A percentile compares a stretch with the other conserved stretches of the same genome.
Evolutionary conservation across 2,888 invertebrate species (phyloP).

Genomic region (Apodemia duryi): DNA sequence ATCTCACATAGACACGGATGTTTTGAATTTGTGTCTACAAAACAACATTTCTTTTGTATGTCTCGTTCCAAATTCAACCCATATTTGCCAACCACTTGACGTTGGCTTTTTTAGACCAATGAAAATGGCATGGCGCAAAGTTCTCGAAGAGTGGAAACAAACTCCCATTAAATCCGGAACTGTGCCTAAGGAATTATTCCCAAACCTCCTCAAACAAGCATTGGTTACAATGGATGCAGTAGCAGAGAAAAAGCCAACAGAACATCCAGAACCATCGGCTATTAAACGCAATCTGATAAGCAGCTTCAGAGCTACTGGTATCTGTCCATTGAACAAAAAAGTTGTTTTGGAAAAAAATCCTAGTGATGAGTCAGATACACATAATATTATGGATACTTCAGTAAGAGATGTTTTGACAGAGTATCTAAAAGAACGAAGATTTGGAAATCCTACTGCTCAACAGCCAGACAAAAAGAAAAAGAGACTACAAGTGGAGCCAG

Average conservation of each 20-base stretch:
- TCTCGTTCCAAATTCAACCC: conserved; percentile 28
- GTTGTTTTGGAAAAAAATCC: background rate
- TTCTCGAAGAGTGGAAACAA: conserved; percentile 10
- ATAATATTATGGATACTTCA: conserved; percentile 1
- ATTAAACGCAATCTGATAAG: conserved; percentile 1
- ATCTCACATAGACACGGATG: conserved; percentile 27
- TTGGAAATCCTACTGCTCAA: background rate
- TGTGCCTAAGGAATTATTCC: conserved; percentile 10
- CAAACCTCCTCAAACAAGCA: background rate
- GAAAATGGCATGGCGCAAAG: conserved; percentile 22
- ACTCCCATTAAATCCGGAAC: background rate
- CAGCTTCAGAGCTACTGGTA: conserved; percentile 2
- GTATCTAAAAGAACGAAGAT: conserved; percentile 2
- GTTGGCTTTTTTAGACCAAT: conserved; percentile 26
- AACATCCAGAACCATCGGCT: conserved; percentile 4
- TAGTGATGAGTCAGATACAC: conserved; percentile 9
- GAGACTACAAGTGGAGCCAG: conserved; percentile 2
- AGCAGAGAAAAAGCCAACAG: background rate
- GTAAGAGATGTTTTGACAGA: conserved; percentile 1
- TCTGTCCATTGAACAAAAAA: background rate
- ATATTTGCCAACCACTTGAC: conserved; percentile 28
- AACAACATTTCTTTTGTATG: conserved; percentile 29
- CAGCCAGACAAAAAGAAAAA: background rate
- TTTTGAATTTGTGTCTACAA: conserved; percentile 23
- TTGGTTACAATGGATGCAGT: background rate